These are phyloP conservation scores for Heliopora coerulea DNA, from an alignment of 92 coral and sea anemone genomes.

Conservation along the genomic window DNA sequence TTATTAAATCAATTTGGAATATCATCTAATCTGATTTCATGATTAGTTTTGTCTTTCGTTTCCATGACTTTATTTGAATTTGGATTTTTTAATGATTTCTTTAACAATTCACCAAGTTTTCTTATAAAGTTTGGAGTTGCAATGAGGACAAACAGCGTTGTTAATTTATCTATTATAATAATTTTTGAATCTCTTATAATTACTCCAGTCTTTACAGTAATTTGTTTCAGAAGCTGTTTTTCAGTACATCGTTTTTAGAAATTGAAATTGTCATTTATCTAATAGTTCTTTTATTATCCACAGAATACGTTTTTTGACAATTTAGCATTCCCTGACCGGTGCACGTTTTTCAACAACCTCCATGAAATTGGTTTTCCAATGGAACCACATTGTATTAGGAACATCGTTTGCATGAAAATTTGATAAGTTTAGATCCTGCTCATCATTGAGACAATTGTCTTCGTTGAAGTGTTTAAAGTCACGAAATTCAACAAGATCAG, in stretches of 20 bases:
- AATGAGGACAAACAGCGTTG: not conserved
- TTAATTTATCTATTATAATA: not conserved
- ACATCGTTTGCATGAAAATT: not conserved
- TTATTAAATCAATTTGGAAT: too few species aligned
- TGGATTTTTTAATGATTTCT: not conserved
- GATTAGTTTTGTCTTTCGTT: too few species aligned
- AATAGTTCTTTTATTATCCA: not conserved
- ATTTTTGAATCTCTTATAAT: too few species aligned
- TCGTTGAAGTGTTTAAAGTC: not conserved
- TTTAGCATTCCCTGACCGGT: not conserved
- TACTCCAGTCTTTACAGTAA: not conserved
- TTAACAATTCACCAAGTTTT: too few species aligned
- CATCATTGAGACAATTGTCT: not conserved
- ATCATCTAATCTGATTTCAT: too few species aligned
- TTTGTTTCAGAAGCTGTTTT: not conserved
- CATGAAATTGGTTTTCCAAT: not conserved
- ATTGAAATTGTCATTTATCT: not conserved
- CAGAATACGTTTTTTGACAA: not conserved
- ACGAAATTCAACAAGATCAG: not conserved
- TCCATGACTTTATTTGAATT: not conserved
- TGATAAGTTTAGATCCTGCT: not conserved
- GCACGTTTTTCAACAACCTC: not conserved
- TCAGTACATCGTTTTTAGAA: too few species aligned
- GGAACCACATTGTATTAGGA: constrained; percentile 5
- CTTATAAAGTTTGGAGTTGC: not conserved